Conservation (phyloP, 2,113 vertebrate genomes). For the Gasterosteus nipponicus region DNA sequence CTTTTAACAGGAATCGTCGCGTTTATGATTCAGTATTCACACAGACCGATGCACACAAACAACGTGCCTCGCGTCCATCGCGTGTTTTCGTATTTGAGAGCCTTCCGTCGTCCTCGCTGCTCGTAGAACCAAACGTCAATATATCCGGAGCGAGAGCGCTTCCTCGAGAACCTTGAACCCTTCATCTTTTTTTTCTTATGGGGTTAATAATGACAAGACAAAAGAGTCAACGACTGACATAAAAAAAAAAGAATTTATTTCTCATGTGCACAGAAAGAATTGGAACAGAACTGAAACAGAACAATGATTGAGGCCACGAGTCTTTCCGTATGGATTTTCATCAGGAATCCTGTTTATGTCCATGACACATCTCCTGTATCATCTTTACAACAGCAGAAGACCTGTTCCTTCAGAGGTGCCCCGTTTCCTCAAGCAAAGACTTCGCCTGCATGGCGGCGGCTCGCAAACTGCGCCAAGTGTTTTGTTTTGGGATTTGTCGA, state of each 20-base stretch:
- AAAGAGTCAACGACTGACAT: slow-evolving; percentile 81
- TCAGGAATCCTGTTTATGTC: slow-evolving; percentile 80
- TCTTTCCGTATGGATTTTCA: slow-evolving; percentile 82
- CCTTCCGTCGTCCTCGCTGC: slow-evolving; percentile 39
- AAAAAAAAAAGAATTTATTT: slow-evolving; percentile 89
- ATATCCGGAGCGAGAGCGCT: slow-evolving; percentile 37
- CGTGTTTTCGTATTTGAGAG: slow-evolving; percentile 48
- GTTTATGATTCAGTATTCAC: slow-evolving; percentile 8
- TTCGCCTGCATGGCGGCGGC: slow-evolving; percentile 55
- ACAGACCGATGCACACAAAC: slow-evolving; percentile 17
- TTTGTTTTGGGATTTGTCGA: slow-evolving; percentile 53
- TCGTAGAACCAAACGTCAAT: slow-evolving; percentile 72
- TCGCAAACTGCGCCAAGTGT: slow-evolving; percentile 52
- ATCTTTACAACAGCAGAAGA: slow-evolving; percentile 76
- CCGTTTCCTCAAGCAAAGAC: slow-evolving; percentile 58
- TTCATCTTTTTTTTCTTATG: slow-evolving; percentile 72
- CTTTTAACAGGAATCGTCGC: slow-evolving; percentile 28
- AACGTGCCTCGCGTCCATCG: slow-evolving; percentile 8
- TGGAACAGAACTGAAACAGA: slow-evolving; percentile 84
- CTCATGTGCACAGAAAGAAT: slow-evolving; percentile 87
- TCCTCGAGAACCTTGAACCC: slow-evolving; percentile 60
- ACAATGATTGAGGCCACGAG: slow-evolving; percentile 86
- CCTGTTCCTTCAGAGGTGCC: slow-evolving; percentile 67
- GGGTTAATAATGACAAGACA: slow-evolving; percentile 77
- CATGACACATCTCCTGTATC: slow-evolving; percentile 78